These are phyloP conservation scores for Mycetomoellerius zeteki DNA, from an alignment of 1,140 invertebrate genomes.

Conservation along the genomic window DNA sequence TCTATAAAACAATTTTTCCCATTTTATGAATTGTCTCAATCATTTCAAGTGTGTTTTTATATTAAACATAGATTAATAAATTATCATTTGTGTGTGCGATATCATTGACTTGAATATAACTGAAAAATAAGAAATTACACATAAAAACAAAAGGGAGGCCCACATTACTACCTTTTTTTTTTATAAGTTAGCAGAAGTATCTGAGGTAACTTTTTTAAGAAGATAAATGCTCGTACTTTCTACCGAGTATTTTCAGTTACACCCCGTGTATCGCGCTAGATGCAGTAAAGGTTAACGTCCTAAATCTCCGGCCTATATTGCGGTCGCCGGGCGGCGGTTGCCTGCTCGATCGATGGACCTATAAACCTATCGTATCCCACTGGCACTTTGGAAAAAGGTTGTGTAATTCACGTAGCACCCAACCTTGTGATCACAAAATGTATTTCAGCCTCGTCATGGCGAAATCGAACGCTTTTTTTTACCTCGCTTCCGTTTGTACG, in stretches of 20 bases:
- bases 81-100: too few relatives aligned
- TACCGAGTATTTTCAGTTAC: slow-evolving; percentile 34
- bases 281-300: slow-evolving; percentile 60
- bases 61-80: too few relatives aligned
- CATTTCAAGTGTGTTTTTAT: too few relatives aligned
- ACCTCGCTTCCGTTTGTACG: neutral
- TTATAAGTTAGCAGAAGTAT: neutral
- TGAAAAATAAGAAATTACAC: too few relatives aligned
- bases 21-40: too few relatives aligned
- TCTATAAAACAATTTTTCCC: too few relatives aligned
- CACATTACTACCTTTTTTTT: too few relatives aligned
- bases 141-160: too few relatives aligned
- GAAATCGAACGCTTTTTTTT: neutral
- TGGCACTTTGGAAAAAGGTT: slow-evolving; percentile 71
- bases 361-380: slow-evolving; percentile 77
- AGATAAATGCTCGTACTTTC: neutral
- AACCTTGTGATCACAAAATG: slow-evolving; percentile 60
- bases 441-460: slow-evolving; percentile 23
- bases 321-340: slow-evolving; percentile 53
- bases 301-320: slow-evolving; percentile 76
- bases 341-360: slow-evolving; percentile 64
- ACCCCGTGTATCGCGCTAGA: slow-evolving; percentile 48
- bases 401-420: slow-evolving; percentile 64
- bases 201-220: neutral
- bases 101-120: too few relatives aligned